A percentile compares a stretch with the other conserved stretches of the same genome.
Evolutionary conservation across 1,140 invertebrate species (phyloP).

Genomic region (Hycleus cichorii): DNA sequence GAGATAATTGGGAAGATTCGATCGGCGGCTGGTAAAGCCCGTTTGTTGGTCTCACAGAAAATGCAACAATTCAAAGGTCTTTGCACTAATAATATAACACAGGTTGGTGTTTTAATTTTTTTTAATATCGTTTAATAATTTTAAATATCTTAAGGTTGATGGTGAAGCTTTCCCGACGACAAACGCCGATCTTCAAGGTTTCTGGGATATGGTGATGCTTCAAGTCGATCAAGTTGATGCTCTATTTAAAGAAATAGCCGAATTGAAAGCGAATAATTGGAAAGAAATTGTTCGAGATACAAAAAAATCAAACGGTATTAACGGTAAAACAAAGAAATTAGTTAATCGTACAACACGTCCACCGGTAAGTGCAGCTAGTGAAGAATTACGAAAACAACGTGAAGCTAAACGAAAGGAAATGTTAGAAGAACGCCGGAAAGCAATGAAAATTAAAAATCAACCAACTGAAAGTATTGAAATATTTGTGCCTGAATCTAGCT

Average conservation of each 20-base stretch:
- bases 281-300: constrained; percentile 30
- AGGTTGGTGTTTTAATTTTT: constrained; percentile 43
- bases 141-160: constrained; percentile 44
- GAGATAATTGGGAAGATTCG: constrained; percentile 75
- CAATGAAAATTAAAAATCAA: constrained; percentile 49
- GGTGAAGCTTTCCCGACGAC: constrained; percentile 83
- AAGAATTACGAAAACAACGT: constrained; percentile 53
- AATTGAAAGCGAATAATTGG: constrained; percentile 66
- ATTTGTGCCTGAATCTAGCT: constrained; percentile 50
- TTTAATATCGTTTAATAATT: neutral
- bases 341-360: constrained; percentile 43
- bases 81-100: constrained; percentile 66
- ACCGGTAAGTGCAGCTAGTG: constrained; percentile 40
- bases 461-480: constrained; percentile 49
- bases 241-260: constrained; percentile 69
- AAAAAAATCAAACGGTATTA: constrained; percentile 34
- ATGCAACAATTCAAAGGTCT: constrained; percentile 89
- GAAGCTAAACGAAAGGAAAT: constrained; percentile 74
- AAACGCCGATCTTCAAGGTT: constrained; percentile 81
- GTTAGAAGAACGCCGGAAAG: constrained; percentile 66
- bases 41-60: constrained; percentile 82
- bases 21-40: constrained; percentile 84
- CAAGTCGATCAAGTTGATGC: constrained; percentile 78
- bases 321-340: constrained; percentile 36
- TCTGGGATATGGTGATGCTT: constrained; percentile 95